Conservation (phyloP, 1,140 invertebrate species). For the Drosophila setifemur region DNA sequence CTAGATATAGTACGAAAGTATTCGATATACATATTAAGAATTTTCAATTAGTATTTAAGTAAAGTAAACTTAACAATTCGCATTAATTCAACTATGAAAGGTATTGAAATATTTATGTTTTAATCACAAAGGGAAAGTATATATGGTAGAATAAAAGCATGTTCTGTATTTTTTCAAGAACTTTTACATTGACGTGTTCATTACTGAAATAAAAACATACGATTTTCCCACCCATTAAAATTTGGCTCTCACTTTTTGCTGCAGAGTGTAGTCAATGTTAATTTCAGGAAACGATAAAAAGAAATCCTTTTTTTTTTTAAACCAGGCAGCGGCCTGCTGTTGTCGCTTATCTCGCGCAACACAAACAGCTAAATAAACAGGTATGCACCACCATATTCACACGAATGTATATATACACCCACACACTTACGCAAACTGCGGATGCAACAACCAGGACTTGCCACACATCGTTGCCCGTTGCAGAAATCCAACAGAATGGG, state of each 20-base stretch:
- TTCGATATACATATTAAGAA: no score
- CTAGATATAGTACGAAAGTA: not conserved
- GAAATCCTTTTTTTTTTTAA: constrained; percentile 19
- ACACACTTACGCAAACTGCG: constrained; percentile 6
- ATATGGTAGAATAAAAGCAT: no score
- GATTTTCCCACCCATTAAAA: not conserved
- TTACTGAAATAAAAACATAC: not conserved
- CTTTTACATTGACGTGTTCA: not conserved
- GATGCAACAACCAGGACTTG: constrained; percentile 34
- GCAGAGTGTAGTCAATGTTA: constrained; percentile 34
- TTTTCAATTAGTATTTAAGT: not conserved
- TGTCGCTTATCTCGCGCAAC: constrained; percentile 32
- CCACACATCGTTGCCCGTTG: constrained; percentile 41
- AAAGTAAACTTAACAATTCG: not conserved
- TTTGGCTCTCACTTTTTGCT: constrained; percentile 11
- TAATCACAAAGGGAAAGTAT: no score
- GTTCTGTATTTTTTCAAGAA: no score
- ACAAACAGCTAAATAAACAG: constrained; percentile 56
- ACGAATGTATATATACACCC: not conserved
- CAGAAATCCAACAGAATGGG: constrained; percentile 67
- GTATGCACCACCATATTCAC: constrained; percentile 6
- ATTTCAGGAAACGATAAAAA: constrained; percentile 23
- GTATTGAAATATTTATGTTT: not conserved
- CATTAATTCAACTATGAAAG: no score
- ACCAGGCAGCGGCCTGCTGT: constrained; percentile 30